Evolutionary conservation across 2,888 invertebrate species (phyloP), one percentile per base, ranked within the genome.

Genomic region (Nebria brevicollis): DNA sequence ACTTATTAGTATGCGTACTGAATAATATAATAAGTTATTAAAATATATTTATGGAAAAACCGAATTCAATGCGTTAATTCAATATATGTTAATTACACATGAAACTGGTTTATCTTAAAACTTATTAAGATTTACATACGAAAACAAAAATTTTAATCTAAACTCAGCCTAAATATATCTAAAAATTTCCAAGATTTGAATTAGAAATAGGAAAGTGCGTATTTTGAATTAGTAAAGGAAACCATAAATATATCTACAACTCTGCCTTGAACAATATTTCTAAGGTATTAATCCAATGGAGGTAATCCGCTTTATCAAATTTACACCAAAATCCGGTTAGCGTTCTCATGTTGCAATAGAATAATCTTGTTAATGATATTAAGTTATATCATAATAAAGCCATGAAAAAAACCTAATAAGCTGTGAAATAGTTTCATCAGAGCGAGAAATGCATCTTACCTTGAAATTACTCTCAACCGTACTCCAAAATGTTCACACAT

Each of bases 241-340:
- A 2, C 34, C 34, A 34, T 34, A 34, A 34, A 34, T 4, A 34
- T 1, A 34, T 5, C 34, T 34, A 1, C 34, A 34, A 4, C 34
- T 34, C 5, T 34, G 1, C 2, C 34, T 34, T 34, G 25, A 72
- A 13, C 42, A 26, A 25, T 15, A 25, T 72, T 34, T 15, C 25
- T 68, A 68, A 26, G 25, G 26, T 20, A 25, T n/a, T 68, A 73
- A 76, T 77, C 77, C 70, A 68, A 54, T 77, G 70, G 70, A 77
- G 43, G 54, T 77, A 70, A 77, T 68, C 68, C 10, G 42, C 4
- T 70, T 20, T 70, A 77, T 77, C 66, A 70, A 70, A 77, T 77
- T 70, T 70, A 7, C 26, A 68, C 4, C 54, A 5, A 41, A 68
- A 77, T 42, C 70, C 41, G 25, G 54, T 77, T 77, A 77, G 77